phyloP scores from a whole-genome alignment of 2,888 invertebrate species.

The Leistus spinibarbis region DNA sequence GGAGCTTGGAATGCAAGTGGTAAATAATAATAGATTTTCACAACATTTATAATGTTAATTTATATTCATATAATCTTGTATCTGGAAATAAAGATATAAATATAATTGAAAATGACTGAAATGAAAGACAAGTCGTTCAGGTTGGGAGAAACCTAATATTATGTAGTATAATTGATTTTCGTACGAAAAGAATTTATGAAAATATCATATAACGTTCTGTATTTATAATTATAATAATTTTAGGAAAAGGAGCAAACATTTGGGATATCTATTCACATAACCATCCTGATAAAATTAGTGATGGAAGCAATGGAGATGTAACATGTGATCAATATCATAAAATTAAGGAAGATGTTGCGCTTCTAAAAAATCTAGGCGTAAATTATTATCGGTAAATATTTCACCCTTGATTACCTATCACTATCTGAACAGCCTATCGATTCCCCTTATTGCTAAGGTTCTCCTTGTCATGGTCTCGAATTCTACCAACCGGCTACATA shows the following conservation, averaged over 20 bases:
- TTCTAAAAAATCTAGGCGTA: constrained; percentile 63
- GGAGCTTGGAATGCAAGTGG: neutral
- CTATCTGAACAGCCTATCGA: too few relatives aligned
- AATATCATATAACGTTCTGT: neutral
- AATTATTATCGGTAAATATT: constrained; percentile 54
- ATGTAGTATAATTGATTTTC: neutral
- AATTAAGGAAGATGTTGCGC: constrained; percentile 63
- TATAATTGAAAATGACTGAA: neutral
- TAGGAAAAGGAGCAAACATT: neutral
- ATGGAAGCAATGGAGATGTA: constrained; percentile 60
- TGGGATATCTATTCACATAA: neutral
- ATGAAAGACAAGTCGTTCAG: neutral
- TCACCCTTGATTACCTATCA: too few relatives aligned
- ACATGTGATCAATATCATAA: constrained; percentile 69
- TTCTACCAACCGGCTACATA: constrained; percentile 63
- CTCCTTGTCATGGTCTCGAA: constrained; percentile 69
- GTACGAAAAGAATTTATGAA: neutral
- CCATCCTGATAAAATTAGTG: neutral
- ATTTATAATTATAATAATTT: neutral
- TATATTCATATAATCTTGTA: neutral
- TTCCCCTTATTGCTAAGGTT: constrained; percentile 52
- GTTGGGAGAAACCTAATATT: neutral
- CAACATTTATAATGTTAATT: neutral
- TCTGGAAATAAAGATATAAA: neutral
- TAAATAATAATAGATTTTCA: neutral